Evolutionary conservation across 2,113 vertebrate genomes (phyloP), one percentile per base, ranked within the genome.

Genomic region (Phaetusa simplex): DNA sequence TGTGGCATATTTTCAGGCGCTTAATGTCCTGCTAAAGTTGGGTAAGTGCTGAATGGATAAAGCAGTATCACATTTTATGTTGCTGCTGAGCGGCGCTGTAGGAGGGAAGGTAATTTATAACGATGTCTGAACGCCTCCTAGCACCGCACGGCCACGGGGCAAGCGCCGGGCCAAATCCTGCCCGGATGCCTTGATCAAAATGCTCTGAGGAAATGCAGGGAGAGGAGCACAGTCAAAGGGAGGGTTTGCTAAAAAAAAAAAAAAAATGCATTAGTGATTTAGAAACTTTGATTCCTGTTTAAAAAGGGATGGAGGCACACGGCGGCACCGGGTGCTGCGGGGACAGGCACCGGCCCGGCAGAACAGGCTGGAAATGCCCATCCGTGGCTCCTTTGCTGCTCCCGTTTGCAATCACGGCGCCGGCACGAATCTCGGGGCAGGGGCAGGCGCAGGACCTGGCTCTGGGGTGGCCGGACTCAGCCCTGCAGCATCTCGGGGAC

Each of bases 41-140:
- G 87, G 97, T 40, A 89, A 95, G 96, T 14, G 84, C 62, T 95
- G 95, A 82, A 93, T 94, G 95, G 95, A 79, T 80, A 96, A 97
- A 97, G 96, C 96, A 97, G 96, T 14, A 69, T 79, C 95, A 53
- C 77, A 36, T 92, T 95, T 92, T 90, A 49, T 52, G 88, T 3
- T 36, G 86, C 90, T 87, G 78, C 86, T 47, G 72, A 84, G 82
- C 82, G 10, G 87, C 36, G 2, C 71, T 9, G 53, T 50, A 94
- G 86, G 70, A 95, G 87, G 77, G 76, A 55, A 67, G 67, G 71
- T 73, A 36, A 95, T 95, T 93, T 64, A 93, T 71, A 78, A 71
- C 3, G 11, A 42, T 0, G 64, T 38, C 91, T 88, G 66, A 93
- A 29, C 1, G 14, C 62, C 58, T 86, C n/a, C 64, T 53, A 32